Evolutionary conservation across 2,888 invertebrate species (phyloP).

Genomic region (Agapetus fuscipes): DNA sequence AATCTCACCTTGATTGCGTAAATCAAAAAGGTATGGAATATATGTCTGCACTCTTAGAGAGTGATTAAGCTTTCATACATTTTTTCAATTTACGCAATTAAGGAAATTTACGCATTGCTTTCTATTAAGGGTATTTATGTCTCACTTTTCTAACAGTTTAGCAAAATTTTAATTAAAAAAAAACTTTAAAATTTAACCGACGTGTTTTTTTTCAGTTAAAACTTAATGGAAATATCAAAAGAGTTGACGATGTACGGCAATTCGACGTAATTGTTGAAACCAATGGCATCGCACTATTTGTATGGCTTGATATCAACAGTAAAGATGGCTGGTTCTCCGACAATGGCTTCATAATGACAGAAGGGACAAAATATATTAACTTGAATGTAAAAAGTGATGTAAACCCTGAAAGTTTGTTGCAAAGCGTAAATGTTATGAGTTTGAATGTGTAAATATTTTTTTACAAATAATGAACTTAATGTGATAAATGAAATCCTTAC

Average conservation of each 20-base stretch:
- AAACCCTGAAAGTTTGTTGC: neutral
- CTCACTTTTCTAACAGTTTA: neutral
- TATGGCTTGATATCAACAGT: slow-evolving; percentile 53
- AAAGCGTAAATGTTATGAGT: neutral
- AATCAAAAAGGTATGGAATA: too few species aligned
- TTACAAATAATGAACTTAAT: too few species aligned
- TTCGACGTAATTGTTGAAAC: slow-evolving; percentile 29
- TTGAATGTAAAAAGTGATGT: slow-evolving; percentile 1
- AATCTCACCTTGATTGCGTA: too few species aligned
- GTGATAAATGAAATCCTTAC: too few species aligned
- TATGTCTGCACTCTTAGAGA: too few species aligned
- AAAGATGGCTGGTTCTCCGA: slow-evolving; percentile 58
- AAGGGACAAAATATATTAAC: slow-evolving; percentile 22
- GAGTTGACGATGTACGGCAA: neutral
- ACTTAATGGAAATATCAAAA: too few species aligned
- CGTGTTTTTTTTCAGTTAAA: slow-evolving; percentile 2
- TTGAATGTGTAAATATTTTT: too few species aligned
- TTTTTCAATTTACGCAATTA: too few species aligned
- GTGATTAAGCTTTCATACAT: too few species aligned
- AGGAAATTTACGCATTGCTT: too few species aligned
- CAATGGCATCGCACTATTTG: slow-evolving; percentile 52
- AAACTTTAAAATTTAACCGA: slow-evolving; percentile 29
- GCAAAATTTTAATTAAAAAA: slow-evolving; percentile 22
- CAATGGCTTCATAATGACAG: slow-evolving; percentile 59
- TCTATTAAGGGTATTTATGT: neutral